phyloP scores from a whole-genome alignment of 2,888 invertebrate species.

The Anoplius nigerrimus region DNA sequence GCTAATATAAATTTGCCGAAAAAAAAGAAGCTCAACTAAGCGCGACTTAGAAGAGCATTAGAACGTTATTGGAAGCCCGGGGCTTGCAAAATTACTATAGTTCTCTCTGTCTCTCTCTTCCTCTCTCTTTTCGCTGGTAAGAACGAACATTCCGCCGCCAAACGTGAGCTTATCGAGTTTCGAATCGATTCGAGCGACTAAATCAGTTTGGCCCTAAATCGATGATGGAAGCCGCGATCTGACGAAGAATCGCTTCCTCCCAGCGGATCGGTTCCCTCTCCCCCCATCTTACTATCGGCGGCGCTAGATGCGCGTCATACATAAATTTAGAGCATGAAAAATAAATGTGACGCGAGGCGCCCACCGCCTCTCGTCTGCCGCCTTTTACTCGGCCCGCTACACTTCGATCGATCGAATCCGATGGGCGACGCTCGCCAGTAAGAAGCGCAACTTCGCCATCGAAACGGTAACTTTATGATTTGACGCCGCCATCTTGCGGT shows the following conservation, averaged over 20 bases:
- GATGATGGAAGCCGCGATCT: constrained; percentile 39
- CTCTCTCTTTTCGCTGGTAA: too few relatives aligned
- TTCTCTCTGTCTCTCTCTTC: too few relatives aligned
- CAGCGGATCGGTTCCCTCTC: constrained; percentile 37
- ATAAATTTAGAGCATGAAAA: constrained; percentile 56
- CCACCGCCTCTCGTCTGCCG: constrained; percentile 17
- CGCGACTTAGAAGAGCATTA: constrained; percentile 9
- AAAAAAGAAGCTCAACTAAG: too few relatives aligned
- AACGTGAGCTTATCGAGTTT: constrained; percentile 40
- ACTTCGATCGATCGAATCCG: constrained; percentile 36
- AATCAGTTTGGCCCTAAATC: constrained; percentile 45
- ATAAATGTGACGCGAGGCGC: constrained; percentile 46
- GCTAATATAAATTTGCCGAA: too few relatives aligned
- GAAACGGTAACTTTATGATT: constrained; percentile 51
- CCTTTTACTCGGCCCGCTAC: too few relatives aligned
- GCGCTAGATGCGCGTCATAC: constrained; percentile 50
- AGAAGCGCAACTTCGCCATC: constrained; percentile 33
- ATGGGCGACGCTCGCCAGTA: constrained; percentile 12
- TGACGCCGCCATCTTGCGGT: constrained; percentile 55
- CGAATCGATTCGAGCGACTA: constrained; percentile 35
- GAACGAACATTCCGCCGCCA: too few relatives aligned
- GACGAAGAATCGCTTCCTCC: constrained; percentile 48
- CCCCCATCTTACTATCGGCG: not conserved
- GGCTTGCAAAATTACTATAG: not conserved
- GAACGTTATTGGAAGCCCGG: constrained; percentile 13